phyloP scores from a whole-genome alignment of 2,797 vertebrate genomes.

The Tragopan temminckii region DNA sequence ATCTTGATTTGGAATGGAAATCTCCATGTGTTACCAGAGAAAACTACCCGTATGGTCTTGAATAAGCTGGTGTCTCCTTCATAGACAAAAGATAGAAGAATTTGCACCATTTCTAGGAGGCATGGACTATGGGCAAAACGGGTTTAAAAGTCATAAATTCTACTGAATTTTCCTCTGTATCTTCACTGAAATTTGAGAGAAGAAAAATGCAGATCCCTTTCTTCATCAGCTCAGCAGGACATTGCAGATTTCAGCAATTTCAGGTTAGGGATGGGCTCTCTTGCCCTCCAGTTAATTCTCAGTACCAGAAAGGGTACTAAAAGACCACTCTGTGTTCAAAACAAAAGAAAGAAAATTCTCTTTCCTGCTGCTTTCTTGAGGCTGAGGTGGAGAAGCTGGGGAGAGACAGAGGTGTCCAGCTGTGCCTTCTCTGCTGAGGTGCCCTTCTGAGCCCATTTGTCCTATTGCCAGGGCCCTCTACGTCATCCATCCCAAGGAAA shows the following conservation, averaged over 20 bases:
- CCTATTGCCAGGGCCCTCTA: accelerated
- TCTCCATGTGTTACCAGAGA: background rate
- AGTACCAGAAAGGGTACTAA: background rate
- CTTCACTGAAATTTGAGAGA: background rate
- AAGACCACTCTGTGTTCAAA: background rate
- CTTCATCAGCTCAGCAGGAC: background rate
- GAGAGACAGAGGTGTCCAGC: background rate
- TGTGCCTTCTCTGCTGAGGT: background rate
- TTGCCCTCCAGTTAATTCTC: background rate
- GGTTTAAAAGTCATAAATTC: background rate
- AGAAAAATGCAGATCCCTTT: background rate
- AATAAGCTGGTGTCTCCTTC: background rate
- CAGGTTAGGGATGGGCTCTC: background rate
- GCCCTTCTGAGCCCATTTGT: background rate
- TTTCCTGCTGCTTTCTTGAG: background rate
- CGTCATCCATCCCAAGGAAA: background rate
- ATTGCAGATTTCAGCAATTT: background rate
- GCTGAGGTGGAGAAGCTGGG: background rate
- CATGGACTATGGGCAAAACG: background rate
- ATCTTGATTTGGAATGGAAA: background rate
- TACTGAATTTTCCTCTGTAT: background rate
- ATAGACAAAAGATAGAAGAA: background rate
- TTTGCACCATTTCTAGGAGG: background rate
- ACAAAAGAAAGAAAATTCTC: background rate
- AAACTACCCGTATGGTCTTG: background rate